phyloP scores from a whole-genome alignment of 2,797 vertebrate genomes.

The Tragelaphus eurycerus region DNA sequence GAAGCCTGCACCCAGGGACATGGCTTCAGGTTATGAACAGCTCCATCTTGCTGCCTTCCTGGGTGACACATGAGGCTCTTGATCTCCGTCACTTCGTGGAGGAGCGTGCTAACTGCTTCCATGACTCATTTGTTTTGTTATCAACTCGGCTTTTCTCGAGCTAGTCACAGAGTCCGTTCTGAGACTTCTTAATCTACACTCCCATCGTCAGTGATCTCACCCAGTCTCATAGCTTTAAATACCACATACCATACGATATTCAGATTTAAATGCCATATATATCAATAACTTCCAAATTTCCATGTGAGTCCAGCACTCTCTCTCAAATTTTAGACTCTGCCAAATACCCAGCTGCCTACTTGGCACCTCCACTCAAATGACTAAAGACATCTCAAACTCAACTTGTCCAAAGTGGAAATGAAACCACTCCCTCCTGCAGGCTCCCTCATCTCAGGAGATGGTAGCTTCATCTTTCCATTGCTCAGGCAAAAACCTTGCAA shows the following conservation, averaged over 20 bases:
- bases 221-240: not conserved
- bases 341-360: not conserved
- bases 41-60: not conserved
- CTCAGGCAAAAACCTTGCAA: not conserved
- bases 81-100: not conserved
- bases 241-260: not conserved
- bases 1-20: not conserved
- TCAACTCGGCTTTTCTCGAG: not conserved
- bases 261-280: not conserved
- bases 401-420: not conserved
- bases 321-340: not conserved
- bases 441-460: not conserved
- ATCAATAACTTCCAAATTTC: not conserved
- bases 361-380: not conserved
- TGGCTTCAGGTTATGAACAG: not conserved
- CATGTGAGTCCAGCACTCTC: not conserved
- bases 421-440: not conserved
- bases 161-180: not conserved
- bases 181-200: not conserved
- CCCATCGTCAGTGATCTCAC: not conserved
- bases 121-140: not conserved
- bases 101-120: fast-evolving
- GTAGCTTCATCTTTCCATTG: not conserved
- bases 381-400: not conserved
- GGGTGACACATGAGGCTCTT: not conserved